These are phyloP conservation scores for Plutella xylostella DNA, from an alignment of 2,888 invertebrate species.

Conservation along the genomic window DNA sequence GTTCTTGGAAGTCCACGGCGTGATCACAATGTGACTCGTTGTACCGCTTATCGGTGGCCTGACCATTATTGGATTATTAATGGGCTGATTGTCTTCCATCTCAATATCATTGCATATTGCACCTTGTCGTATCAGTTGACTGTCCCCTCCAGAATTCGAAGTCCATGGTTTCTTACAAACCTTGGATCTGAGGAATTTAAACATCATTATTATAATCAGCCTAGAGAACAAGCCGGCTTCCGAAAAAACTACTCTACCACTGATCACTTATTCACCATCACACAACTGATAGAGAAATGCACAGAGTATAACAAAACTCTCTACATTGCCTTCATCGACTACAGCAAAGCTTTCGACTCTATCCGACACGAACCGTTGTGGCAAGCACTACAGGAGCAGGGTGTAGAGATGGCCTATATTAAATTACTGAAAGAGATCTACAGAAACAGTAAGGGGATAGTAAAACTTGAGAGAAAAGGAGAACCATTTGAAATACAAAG, in stretches of 20 bases:
- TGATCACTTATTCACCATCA: neutral
- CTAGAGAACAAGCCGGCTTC: neutral
- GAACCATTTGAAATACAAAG: constrained; percentile 7
- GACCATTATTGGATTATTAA: too few species aligned
- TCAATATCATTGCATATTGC: too few species aligned
- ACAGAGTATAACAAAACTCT: neutral
- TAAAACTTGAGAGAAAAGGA: constrained; percentile 12
- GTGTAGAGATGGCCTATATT: constrained; percentile 9
- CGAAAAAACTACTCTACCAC: neutral
- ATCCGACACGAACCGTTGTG: constrained; percentile 15
- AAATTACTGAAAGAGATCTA: constrained; percentile 12
- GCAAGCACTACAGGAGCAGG: constrained; percentile 13
- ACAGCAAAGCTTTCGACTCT: constrained; percentile 15
- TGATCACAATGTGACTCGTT: too few species aligned
- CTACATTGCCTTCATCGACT: constrained; percentile 13
- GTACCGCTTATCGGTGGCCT: too few species aligned
- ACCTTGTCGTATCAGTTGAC: too few species aligned
- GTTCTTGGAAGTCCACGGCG: too few species aligned
- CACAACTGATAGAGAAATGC: neutral
- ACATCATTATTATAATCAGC: too few species aligned
- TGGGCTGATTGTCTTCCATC: too few species aligned
- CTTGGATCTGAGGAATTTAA: too few species aligned
- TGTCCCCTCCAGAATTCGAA: too few species aligned
- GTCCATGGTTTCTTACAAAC: too few species aligned
- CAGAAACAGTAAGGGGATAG: constrained; percentile 3